Evolutionary conservation across 2,797 vertebrate species (phyloP).

Genomic region (Pteropus rufus): DNA sequence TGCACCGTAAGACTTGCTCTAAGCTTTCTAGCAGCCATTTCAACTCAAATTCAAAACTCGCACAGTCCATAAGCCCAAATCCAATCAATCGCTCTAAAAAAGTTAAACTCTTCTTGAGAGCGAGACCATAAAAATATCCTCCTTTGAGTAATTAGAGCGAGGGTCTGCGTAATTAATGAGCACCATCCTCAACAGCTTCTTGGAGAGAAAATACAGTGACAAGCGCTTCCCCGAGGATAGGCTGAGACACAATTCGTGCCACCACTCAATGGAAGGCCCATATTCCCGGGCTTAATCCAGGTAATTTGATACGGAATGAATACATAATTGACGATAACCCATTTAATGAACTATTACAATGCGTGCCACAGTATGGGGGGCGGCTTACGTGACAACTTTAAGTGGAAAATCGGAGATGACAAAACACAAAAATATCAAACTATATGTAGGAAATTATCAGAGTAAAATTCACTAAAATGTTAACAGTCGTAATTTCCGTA

Average conservation of each 20-base stretch:
- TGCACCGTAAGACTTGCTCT: not conserved
- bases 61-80: not conserved
- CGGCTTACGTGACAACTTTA: not conserved
- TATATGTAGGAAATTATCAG: not conserved
- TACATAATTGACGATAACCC: not conserved
- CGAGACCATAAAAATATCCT: not conserved
- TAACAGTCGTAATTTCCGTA: not conserved
- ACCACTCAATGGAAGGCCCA: not conserved
- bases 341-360: not conserved
- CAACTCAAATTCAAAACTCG: not conserved
- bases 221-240: not conserved
- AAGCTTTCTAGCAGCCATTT: not conserved
- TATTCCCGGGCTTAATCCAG: not conserved
- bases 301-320: not conserved
- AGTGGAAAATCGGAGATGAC: not conserved
- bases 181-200: not conserved
- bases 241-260: not conserved
- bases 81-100: not conserved
- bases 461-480: not conserved
- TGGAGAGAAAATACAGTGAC: not conserved
- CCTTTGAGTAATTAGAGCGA: not conserved
- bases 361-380: not conserved
- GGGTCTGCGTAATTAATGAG: not conserved
- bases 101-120: not conserved
- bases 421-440: not conserved